Base-by-base conservation (phyloP, 2,797 vertebrate genomes). In the Neosalanx taihuensis region DNA sequence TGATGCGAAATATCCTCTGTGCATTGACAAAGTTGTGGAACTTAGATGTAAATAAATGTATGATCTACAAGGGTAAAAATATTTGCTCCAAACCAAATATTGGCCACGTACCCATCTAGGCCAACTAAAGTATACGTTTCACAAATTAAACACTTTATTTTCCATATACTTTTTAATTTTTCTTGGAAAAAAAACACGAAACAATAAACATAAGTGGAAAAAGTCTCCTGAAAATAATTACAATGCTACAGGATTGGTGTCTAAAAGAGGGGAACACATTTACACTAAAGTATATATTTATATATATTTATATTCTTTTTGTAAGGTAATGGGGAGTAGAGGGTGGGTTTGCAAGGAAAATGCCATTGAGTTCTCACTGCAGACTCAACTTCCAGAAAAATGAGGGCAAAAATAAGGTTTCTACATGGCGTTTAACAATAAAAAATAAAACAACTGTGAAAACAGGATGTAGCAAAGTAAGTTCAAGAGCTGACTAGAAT, bases 201-300 rank as follows among this genome's bases (percentile, higher is more conserved):
- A 62, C 23, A 68, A 87, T 82, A 88, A 89, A 85, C 84, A 85
- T 87, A 91, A 85, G 84, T 87, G 86, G 86, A 80, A 90, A 91
- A 91, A 91, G 70, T 75, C 79, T 83, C 90, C 78, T 78, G 85
- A 92, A 92, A 93, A 93, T 93, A 93, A 92, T 94, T 91, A 91
- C 87, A 93, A 88, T 91, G 91, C 92, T 94, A 93, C 92, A 89
- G 83, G 80, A 86, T 86, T 85, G 87, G 85, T 79, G 66, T 87
- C 88, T 89, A 92, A 87, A 88, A 84, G 78, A 88, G 83, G 81
- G 84, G 79, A 91, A 91, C 85, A 92, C 90, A 91, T 92, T 89
- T 93, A 93, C 89, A 94, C 89, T 89, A 89, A 90, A 89, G 87
- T 90, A 90, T 90, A 89, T 91, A 87, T 92, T 88, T 88, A 87